These are phyloP conservation scores for Pandemis corylana DNA, from an alignment of 2,888 invertebrate species.

Conservation along the genomic window DNA sequence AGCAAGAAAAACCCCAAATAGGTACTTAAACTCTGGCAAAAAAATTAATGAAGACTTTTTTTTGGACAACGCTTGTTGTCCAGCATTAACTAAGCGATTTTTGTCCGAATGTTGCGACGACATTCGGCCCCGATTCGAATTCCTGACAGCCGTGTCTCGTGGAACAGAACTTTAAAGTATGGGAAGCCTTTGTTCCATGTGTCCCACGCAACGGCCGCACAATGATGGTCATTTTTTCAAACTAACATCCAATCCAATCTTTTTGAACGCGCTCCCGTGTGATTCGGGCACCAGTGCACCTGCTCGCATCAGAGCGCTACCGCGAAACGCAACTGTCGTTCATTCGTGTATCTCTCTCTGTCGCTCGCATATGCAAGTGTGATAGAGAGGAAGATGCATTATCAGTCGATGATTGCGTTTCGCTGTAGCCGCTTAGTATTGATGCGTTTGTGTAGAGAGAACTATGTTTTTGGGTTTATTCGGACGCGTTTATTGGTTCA, in stretches of 20 bases:
- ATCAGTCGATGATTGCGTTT: too few relatives aligned
- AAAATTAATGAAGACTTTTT: too few relatives aligned
- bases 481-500: background rate
- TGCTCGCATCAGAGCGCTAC: slow-evolving; percentile 49
- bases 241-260: slow-evolving; percentile 64
- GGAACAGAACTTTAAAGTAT: background rate
- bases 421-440: slow-evolving; percentile 23
- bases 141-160: background rate
- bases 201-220: slow-evolving; percentile 41
- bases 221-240: slow-evolving; percentile 61
- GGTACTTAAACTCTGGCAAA: too few relatives aligned
- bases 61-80: too few relatives aligned
- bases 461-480: background rate
- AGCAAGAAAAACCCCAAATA: too few relatives aligned
- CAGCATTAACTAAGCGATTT: too few relatives aligned
- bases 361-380: too few relatives aligned
- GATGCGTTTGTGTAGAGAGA: background rate
- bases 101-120: too few relatives aligned
- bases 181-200: slow-evolving; percentile 21
- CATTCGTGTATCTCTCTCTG: too few relatives aligned
- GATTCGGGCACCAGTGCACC: slow-evolving; percentile 66
- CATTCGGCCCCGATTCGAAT: background rate
- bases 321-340: too few relatives aligned
- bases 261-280: slow-evolving; percentile 55
- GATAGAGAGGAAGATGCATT: too few relatives aligned